Base-by-base conservation (phyloP, 1,140 invertebrate species). In the Heliconius congener region DNA sequence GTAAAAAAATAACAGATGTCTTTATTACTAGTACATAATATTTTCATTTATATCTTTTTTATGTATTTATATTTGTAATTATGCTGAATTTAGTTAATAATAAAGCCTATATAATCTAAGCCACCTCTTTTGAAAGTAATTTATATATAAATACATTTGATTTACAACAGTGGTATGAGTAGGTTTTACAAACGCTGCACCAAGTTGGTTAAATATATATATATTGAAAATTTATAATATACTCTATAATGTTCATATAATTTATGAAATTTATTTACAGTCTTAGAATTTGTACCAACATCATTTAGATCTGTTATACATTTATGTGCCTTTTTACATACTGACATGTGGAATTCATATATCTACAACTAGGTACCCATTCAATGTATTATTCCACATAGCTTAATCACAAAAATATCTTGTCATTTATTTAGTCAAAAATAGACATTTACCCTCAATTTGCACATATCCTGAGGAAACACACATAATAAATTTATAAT, bases 401-500 rank as follows among this genome's bases (percentile, higher is more conserved):
- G 87, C 88, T 85, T 88, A 88, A 86, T 92, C 90, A 94, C 89
- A 94, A 94, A 93, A 92, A 93, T 94, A 94, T 88, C 88, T 91
- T 89, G 85, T 85, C 86, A 90, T 93, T 91, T 89, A 90, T 91
- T 90, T 92, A 76, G 88, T 93, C 87, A 92, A 94, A 94, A 94
- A 93, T 92, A 94, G 87, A 92, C 85, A 91, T 92, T 84, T 91
- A 87, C 81, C 87, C 84, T 88, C 87, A 87, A 88, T 86, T 91
- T 82, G 88, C 90, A 91, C 90, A 92, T 91, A 87, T 88, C 91
- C 85, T 86, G 88, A 93, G 90, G 91, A 92, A 94, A 92, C 91
- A 89, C 87, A 91, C 88, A 89, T 90, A 91, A 92, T 92, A 92
- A 92, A 92, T 92, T 92, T 92, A 92, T 92, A 91, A 92, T 93